Base-by-base conservation (phyloP, 2,797 vertebrate genomes). In the Leptatherina wallacei region DNA sequence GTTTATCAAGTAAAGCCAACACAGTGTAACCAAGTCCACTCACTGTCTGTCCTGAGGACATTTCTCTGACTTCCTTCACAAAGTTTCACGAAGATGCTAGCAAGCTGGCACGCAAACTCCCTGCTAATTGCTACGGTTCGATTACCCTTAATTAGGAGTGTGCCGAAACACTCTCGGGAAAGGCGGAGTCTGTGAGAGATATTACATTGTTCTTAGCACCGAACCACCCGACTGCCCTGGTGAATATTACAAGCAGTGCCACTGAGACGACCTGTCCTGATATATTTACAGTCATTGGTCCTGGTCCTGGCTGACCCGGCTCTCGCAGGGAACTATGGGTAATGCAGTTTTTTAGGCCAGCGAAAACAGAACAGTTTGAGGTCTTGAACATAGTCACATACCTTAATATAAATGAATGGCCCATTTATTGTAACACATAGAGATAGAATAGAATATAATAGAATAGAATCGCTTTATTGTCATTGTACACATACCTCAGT, bases 1-100 rank as follows among this genome's bases (percentile, higher is more conserved):
- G 33, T 60, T 69, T 1, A 10, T 47, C 12, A 27, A n/a, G 2
- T 55, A 6, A 61, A 59, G 42, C 5, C 12, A 24, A 30, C 35
- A 3, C 1, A 12, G 1, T 2, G 3, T 2, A 14, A 62, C 2
- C n/a, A 0, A 2, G 27, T 9, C 0, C 56, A 87, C 91, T 88
- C 80, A 94, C 93, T 63, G 80, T 49, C 29, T 81, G 71, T 10
- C 78, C 5, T 35, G 89, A 85, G 68, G 93, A 88, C 93, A 94
- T 94, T 14, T 80, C 71, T 79, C 7, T 57, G 24, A 14, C 20
- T 65, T 52, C 0, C 13, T 59, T 51, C 7, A 40, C 13, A n/a
- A 49, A 62, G 29, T 16, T 59, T 51, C 7, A 40, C 13, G 24
- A 49, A 62, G 29, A 65, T 51, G 77, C 22, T 44, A 58, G 20